Evolutionary conservation across 2,888 invertebrate genomes (phyloP), one percentile per base, ranked within the genome.

Genomic region (Ptychoptera contaminata): DNA sequence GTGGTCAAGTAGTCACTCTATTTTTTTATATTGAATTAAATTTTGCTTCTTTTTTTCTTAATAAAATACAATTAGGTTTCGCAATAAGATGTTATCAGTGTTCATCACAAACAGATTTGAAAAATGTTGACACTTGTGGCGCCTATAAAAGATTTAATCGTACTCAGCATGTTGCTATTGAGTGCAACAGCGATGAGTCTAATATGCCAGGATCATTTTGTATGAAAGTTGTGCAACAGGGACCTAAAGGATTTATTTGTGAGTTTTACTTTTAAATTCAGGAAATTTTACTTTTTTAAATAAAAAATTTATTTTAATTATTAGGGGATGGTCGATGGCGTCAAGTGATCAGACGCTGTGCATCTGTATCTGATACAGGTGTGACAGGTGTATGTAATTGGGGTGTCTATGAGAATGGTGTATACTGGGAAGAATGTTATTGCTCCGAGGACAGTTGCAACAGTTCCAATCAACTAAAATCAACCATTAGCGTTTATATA

Each of bases 381-480:
- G 88, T 90, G 0, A 90, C 93, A 0, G 92, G 91, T 44, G 93
- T 94, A 1, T 96, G 96, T 58, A 90, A 93, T 59, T 96, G 94
- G 94, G 88, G 91, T 14, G 87, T 96, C 45, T 80, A 87, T 54
- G 84, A 87, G 51, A 93, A 93, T 54, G 94, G 94, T 3, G 86
- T 87, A 1, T 96, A 93, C 61, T 92, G 90, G 87, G 93, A 96
- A 61, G 91, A 93, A 57, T 96, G 96, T 57, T 96, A 94, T 58
- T 96, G 94, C 61, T 82, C 90, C 0, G 74, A 80, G 47, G 92
- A 96, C 58, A 82, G 84, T 50, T 96, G 94, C 60, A 96, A 94
- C 49, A 54, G 40, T 8, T 42, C 49, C 6, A 32, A 36, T 11
- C 14, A 16, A 31, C 37, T 43, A 8, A 23, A 37, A 38, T 38